Percentiles rank a stretch among this genome's conserved stretches.
Evolutionary conservation across 2,113 vertebrate species (phyloP).

Genomic region (Dissostichus mawsoni): DNA sequence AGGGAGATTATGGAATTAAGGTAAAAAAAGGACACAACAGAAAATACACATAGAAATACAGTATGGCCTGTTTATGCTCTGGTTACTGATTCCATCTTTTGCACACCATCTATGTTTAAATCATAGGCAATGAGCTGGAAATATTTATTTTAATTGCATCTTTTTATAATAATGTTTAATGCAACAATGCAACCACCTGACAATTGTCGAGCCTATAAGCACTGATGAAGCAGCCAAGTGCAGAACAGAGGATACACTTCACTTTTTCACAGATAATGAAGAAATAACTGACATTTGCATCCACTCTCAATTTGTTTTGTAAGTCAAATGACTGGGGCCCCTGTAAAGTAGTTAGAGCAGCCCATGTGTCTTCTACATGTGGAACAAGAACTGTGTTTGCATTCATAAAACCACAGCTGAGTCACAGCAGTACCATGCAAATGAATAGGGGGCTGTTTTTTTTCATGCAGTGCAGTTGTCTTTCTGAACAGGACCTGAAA

Average conservation of each 20-base stretch:
- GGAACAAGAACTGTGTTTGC: not conserved
- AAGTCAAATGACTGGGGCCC: not conserved
- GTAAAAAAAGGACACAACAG: too few relatives aligned
- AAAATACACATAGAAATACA: too few relatives aligned
- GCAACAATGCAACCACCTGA: not conserved
- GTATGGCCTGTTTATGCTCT: too few relatives aligned
- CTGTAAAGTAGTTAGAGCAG: not conserved
- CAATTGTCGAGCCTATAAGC: not conserved
- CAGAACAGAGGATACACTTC: not conserved
- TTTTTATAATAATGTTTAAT: too few relatives aligned
- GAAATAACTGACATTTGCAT: constrained; percentile 9
- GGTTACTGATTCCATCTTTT: too few relatives aligned
- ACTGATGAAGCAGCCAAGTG: constrained; percentile 12
- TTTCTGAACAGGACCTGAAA: not conserved
- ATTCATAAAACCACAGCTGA: not conserved
- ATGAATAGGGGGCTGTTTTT: not conserved
- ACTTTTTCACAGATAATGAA: not conserved
- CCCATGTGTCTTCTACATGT: not conserved
- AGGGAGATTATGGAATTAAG: too few relatives aligned
- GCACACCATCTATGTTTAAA: too few relatives aligned
- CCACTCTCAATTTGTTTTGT: not conserved
- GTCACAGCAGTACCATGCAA: not conserved
- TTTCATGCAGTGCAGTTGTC: not conserved
- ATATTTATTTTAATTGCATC: too few relatives aligned
- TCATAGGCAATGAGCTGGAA: too few relatives aligned